These are phyloP conservation scores for Halichoeres trimaculatus DNA, from an alignment of 2,113 vertebrate genomes.

Conservation along the genomic window DNA sequence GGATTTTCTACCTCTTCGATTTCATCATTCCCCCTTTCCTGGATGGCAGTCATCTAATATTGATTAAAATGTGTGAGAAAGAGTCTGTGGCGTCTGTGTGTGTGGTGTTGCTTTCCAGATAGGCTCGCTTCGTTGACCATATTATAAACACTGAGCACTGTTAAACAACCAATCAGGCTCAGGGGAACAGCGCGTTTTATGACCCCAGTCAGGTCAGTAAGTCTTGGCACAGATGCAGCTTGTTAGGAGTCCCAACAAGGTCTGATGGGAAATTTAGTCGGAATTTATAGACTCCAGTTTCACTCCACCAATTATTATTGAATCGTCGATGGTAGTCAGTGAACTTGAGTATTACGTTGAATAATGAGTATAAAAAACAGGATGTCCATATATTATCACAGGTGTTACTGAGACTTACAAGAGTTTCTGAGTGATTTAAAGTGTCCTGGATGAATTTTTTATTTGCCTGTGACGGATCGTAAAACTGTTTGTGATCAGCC, in stretches of 20 bases:
- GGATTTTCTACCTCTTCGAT: slow-evolving; percentile 30
- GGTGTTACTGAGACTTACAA: neutral
- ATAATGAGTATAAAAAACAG: neutral
- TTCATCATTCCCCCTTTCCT: slow-evolving; percentile 12
- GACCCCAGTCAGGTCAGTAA: slow-evolving; percentile 6
- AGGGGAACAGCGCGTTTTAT: slow-evolving; percentile 25
- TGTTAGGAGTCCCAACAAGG: neutral
- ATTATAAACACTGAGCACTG: slow-evolving; percentile 29
- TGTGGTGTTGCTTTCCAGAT: slow-evolving; percentile 45
- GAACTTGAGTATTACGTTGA: neutral
- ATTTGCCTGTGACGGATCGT: neutral
- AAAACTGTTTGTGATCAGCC: no score
- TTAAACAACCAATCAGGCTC: slow-evolving; percentile 40
- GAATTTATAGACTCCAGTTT: slow-evolving; percentile 33
- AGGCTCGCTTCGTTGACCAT: slow-evolving; percentile 12
- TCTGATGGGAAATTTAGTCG: slow-evolving; percentile 24
- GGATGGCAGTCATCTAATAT: slow-evolving; percentile 32
- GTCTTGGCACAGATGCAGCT: neutral
- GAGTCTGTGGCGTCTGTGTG: no score
- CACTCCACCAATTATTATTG: slow-evolving; percentile 13
- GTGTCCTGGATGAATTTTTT: neutral
- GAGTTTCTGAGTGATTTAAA: neutral
- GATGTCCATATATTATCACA: neutral
- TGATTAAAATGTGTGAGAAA: slow-evolving; percentile 37
- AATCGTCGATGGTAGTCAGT: slow-evolving; percentile 4